Base-by-base conservation (phyloP, 53 echinoderm and acorn worm genomes). In the Patiria pectinifera region DNA sequence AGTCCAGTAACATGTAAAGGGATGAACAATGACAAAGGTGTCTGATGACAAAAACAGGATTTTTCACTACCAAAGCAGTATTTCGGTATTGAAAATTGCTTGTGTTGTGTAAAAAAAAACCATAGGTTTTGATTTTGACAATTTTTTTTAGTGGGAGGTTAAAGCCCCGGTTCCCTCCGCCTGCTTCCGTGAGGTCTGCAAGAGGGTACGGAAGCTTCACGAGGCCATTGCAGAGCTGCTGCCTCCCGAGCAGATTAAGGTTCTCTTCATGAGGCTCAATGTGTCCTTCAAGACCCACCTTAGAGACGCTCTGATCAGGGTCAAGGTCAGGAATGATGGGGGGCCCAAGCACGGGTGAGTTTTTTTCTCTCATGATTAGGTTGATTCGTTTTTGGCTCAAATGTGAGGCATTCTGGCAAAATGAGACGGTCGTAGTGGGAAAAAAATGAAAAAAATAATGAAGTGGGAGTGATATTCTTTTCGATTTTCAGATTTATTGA, bases 121-220 rank as follows among this genome's bases (percentile, higher is more conserved):
- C 4, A 0, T 7, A 6, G 2, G 69, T 69, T 6, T 18, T 15
- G 6, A 4, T 18, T 69, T 69, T 10, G 69, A 69, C 49, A 5
- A 5, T 7, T 44, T 82, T 46, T 82, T 66, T 23, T 89, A 99
- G 99, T 99, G 99, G 99, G 99, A 96, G 86, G 99, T 99, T 44
- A 99, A 99, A 88, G 99, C 99, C 0, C 99, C 99, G 2, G 99
- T 99, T 2, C 99, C 99, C 0, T 99, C 99, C 2, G 84, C 95
- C 24, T 97, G 97, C 63, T 99, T 99, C 94, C 89, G 99, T 85
- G 99, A 96, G 85, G 97, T 96, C 95, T 99, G 99, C 77, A 99
- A 97, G 86, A 80, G 96, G 21, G 97, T 96, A 83, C 92, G 93
- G 79, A 99, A 96, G 93, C 80, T 99, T 59, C 95, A 99, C 92